Base-by-base conservation (phyloP, 1,140 invertebrate genomes). In the Stegodyphus mimosarum region DNA sequence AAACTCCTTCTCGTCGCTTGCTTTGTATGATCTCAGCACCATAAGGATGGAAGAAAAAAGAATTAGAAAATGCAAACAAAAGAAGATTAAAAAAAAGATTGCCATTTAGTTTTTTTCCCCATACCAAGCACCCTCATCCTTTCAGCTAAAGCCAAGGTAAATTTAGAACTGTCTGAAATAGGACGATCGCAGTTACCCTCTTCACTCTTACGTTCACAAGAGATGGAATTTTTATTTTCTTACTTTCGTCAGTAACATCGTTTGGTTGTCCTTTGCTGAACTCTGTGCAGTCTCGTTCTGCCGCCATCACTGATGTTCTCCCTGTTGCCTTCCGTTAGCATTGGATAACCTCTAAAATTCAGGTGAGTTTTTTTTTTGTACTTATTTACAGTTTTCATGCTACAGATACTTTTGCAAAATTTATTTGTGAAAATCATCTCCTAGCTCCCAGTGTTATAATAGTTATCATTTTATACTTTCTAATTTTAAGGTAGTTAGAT, bases 131-230 rank as follows among this genome's bases (percentile, higher is more conserved):
- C 15, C 9, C 55, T 60, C 15, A 60, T 9, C 15, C 9, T 15
- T 15, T 60, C 55, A 60, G 55, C 55, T 15, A 60, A 60, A 60
- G 55, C 55, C 15, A 60, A 60, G 55, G 55, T 60, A 60, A 60
- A 60, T 60, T 60, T 60, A 60, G 55, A 60, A 60, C 55, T 60
- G 55, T 60, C 55, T 60, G 55, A 60, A 60, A 60, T 60, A 60
- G 55, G 55, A 60, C 55, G 55, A 60, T 60, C 55, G 55, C 15
- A 9, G 55, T 60, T 9, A 10, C 55, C 55, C 15, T 15, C 55
- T 60, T 60, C 55, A 60, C 55, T 60, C 55, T 15, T 10, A 15
- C 55, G 9, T 60, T 60, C 15, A 60, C 55, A 15, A 9, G 55
- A 9, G 55, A 60, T 60, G 15, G 55, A 60, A 60, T 60, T 60